phyloP scores from a whole-genome alignment of 2,113 vertebrate species.

The Apaloderma vittatum region DNA sequence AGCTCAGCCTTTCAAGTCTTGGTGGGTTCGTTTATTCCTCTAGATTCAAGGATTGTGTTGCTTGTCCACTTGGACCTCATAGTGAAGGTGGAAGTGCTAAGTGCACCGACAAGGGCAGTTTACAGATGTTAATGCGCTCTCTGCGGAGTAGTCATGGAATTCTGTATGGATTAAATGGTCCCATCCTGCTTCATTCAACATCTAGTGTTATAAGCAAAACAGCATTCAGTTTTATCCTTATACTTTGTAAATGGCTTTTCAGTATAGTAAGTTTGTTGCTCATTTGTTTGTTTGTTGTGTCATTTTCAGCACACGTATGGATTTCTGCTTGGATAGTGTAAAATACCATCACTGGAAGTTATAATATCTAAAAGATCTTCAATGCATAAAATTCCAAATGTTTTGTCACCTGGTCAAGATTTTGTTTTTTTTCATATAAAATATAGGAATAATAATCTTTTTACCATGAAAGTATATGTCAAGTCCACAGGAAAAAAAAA shows the following conservation, averaged over 20 bases:
- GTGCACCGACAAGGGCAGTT: background rate
- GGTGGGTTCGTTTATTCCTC: background rate
- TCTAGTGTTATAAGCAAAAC: background rate
- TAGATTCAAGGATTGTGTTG: background rate
- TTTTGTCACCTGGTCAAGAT: background rate
- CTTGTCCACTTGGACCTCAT: background rate
- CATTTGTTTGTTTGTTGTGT: background rate
- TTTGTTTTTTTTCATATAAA: background rate
- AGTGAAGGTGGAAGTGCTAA: background rate
- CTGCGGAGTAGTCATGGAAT: background rate
- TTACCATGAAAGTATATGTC: background rate
- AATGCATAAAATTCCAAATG: background rate
- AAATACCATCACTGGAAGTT: background rate
- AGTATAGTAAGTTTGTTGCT: background rate
- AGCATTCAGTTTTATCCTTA: background rate
- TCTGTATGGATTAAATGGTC: background rate
- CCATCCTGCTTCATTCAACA: background rate
- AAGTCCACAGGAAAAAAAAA: background rate
- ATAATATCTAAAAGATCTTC: background rate
- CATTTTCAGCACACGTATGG: background rate
- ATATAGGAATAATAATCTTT: background rate
- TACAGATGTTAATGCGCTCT: background rate
- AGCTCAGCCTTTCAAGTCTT: background rate
- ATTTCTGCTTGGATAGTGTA: background rate
- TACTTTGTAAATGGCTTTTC: background rate